phyloP scores from a whole-genome alignment of 2,797 vertebrate species.

The Enteromius afrohamiltoni region DNA sequence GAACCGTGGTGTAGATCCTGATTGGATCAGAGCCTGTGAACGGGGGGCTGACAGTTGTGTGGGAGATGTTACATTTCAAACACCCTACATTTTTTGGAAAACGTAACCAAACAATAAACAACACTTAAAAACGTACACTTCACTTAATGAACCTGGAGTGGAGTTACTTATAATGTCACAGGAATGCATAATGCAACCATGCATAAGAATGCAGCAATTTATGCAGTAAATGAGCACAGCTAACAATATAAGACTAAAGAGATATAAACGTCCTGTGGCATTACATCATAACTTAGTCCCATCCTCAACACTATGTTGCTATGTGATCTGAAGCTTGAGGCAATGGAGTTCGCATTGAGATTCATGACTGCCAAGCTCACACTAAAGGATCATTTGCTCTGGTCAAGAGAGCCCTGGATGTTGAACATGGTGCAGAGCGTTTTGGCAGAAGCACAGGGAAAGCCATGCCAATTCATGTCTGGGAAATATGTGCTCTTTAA shows the following conservation, averaged over 20 bases:
- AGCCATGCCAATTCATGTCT: background rate
- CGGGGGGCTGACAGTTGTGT: constrained; percentile 71
- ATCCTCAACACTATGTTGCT: constrained; percentile 28
- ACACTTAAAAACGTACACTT: background rate
- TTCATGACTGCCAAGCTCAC: background rate
- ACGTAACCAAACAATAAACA: background rate
- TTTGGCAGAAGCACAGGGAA: constrained; percentile 1
- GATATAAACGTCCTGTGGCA: constrained; percentile 3
- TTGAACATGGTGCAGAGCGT: background rate
- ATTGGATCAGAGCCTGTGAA: constrained; percentile 81
- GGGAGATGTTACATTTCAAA: constrained; percentile 3
- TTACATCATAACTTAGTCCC: constrained; percentile 4
- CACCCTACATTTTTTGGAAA: background rate
- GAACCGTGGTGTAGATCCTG: constrained; percentile 83
- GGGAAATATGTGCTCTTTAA: constrained; percentile 17
- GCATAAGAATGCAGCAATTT: background rate
- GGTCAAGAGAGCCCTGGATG: constrained; percentile 2
- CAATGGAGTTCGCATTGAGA: constrained; percentile 5
- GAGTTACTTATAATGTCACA: background rate
- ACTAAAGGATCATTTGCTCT: constrained; percentile 24
- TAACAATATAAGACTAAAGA: constrained; percentile 7
- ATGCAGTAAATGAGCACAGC: constrained; percentile 10
- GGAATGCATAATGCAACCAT: background rate
- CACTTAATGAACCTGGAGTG: background rate
- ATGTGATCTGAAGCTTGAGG: constrained; percentile 26